phyloP scores from a whole-genome alignment of 2,797 vertebrate species.

The Propithecus deckenii region DNA sequence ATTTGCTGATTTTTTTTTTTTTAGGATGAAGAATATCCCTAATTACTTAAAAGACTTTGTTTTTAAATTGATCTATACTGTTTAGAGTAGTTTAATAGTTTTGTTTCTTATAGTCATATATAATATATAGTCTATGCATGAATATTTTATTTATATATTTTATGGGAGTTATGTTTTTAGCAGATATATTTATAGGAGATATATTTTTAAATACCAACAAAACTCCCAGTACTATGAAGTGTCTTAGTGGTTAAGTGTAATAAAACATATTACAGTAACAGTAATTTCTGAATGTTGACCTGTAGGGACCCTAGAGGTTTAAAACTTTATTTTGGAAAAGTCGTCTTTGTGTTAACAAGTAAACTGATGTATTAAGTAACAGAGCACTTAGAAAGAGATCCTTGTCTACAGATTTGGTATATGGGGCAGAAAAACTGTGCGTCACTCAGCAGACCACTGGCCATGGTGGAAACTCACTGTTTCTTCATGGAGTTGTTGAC shows the following conservation, averaged over 20 bases:
- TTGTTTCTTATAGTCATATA: neutral
- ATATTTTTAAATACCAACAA: neutral
- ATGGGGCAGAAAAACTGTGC: neutral
- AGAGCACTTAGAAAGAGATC: neutral
- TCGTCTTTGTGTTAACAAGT: neutral
- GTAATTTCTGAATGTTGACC: neutral
- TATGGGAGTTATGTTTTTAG: neutral
- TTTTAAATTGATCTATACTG: neutral
- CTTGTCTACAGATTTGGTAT: neutral
- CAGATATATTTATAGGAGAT: too few species aligned
- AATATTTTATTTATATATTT: neutral
- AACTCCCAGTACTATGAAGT: neutral
- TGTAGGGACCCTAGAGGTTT: neutral
- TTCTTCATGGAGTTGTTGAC: neutral
- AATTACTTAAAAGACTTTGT: neutral
- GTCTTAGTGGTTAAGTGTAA: neutral
- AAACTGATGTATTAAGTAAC: neutral
- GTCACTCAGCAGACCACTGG: neutral
- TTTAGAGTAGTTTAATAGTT: neutral
- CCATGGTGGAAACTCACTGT: neutral
- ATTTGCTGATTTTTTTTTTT: neutral
- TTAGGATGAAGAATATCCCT: neutral
- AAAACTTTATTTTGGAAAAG: slow-evolving; percentile 11
- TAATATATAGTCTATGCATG: neutral
- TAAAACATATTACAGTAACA: neutral